Evolutionary conservation across 2,113 vertebrate species (phyloP), one percentile per base, ranked within the genome.

Genomic region (Heterotilapia buettikoferi): DNA sequence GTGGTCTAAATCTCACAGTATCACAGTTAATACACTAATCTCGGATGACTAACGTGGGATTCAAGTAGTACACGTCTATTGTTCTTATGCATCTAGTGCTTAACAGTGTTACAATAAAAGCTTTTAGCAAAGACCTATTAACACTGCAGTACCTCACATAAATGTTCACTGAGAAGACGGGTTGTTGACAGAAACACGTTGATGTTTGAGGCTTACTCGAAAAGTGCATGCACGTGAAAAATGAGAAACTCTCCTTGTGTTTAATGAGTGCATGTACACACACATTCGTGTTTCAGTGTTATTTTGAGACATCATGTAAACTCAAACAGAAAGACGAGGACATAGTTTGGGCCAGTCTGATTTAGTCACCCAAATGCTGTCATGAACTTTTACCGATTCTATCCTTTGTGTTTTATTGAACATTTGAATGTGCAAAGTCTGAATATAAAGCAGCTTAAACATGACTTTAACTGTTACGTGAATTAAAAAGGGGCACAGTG

Each of bases 71-170:
- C n/a, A 53, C 6, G 3, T 82, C 31, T 59, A 86, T 8, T 50
- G 45, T 50, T 31, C 16, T 78, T 61, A 18, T 29, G 43, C 5
- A 29, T 13, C 24, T 59, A 73, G 80, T 54, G 80, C 79, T 76
- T 66, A 84, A 86, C 85, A 80, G 82, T 88, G 84, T 88, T 71
- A 91, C 83, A 56, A 79, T 79, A 61, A 83, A 89, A 87, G 85
- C 86, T 83, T 82, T 71, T 36, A 84, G 82, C 84, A 81, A 90
- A 90, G 50, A 83, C 80, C 66, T 31, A 82, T 43, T 31, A 45
- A 66, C 79, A 90, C 84, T 66, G 63, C 63, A 45, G 81, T 52
- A 86, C 56, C 14, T 63, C 9, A 86, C 40, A 54, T 7, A 11
- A 66, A 80, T 57, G 19, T 21, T 61, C 29, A 59, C 3, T 53